These are phyloP conservation scores for Penaeus monodon DNA, from an alignment of 2,888 invertebrate species.

Conservation along the genomic window DNA sequence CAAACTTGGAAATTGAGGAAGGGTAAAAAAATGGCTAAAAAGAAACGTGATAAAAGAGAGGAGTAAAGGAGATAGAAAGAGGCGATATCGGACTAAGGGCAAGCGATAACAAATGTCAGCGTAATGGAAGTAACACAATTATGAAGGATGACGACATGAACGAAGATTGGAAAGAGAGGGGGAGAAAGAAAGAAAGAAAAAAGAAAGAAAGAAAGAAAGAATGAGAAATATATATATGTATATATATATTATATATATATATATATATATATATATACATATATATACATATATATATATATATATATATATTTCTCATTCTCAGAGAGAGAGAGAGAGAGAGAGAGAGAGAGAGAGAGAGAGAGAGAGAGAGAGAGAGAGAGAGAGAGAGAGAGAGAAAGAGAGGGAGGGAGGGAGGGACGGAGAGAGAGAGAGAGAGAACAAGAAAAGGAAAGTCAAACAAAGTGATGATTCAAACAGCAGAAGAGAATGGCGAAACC, in stretches of 20 bases:
- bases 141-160: neutral
- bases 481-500: no score
- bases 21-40: no score
- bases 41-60: no score
- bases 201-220: neutral
- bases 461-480: neutral
- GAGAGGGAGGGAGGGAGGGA: slow-evolving; percentile 27
- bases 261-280: no score
- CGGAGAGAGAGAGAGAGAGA: slow-evolving; percentile 12
- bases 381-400: slow-evolving; percentile 38
- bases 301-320: no score
- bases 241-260: no score
- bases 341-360: slow-evolving; percentile 12
- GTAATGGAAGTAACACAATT: neutral
- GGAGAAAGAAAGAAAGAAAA: neutral
- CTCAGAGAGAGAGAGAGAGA: neutral
- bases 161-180: neutral
- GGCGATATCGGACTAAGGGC: neutral
- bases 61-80: neutral
- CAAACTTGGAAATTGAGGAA: no score
- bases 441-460: neutral
- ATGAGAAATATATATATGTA: no score
- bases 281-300: no score
- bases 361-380: slow-evolving; percentile 25
- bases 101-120: neutral